Evolutionary conservation across 2,113 vertebrate species (phyloP).

Genomic region (Saguinus midas): DNA sequence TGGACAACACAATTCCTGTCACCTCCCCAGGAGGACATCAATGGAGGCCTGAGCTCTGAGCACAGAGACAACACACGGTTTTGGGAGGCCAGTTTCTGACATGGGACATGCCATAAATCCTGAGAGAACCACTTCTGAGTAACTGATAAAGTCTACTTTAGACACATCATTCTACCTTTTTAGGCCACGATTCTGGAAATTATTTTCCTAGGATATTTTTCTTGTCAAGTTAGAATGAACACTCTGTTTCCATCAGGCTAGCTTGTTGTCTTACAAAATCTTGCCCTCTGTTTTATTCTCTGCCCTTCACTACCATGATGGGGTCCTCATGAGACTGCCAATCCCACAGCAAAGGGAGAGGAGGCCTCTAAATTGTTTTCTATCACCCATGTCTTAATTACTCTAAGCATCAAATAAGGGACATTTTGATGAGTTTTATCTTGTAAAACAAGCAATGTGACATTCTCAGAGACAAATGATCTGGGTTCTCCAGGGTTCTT

Average conservation of each 20-base stretch:
- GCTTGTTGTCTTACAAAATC: background rate
- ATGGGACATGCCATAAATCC: background rate
- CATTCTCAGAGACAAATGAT: background rate
- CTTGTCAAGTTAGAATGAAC: background rate
- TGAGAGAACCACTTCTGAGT: background rate
- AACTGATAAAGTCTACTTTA: background rate
- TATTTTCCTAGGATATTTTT: background rate
- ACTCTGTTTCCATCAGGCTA: background rate
- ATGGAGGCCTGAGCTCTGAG: background rate
- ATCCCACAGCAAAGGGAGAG: background rate
- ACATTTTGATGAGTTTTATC: background rate
- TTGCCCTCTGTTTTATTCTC: background rate
- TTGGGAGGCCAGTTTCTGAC: background rate
- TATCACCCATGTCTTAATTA: background rate
- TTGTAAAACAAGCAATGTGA: background rate
- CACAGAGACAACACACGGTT: background rate
- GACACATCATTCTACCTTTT: background rate
- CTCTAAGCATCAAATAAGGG: background rate
- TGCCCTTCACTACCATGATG: background rate
- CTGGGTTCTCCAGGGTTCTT: background rate
- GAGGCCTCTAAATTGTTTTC: background rate
- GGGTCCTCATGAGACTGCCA: background rate
- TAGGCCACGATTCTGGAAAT: slow-evolving; percentile 7
- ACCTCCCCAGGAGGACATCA: background rate
- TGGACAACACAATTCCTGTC: background rate